Percentiles rank a stretch among this genome's conserved stretches.
phyloP scores from a whole-genome alignment of 2,888 invertebrate species.

The Eupithecia vulgata region DNA sequence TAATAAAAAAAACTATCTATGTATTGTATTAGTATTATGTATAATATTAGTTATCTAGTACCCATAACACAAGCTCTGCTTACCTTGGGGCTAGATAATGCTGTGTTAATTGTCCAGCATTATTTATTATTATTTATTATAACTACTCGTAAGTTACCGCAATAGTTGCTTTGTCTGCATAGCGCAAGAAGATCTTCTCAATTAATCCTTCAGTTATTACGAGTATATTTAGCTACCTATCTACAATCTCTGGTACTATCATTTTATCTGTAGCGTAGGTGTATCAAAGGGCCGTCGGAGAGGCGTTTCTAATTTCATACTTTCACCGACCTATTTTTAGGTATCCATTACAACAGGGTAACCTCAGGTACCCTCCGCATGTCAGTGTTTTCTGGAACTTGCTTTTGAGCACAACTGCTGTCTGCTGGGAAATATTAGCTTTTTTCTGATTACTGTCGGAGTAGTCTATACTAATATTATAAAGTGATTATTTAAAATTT shows the following conservation, averaged over 20 bases:
- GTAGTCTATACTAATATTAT: too few species aligned
- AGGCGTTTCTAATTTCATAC: slow-evolving; percentile 63
- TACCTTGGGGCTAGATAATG: too few species aligned
- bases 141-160: too few species aligned
- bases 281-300: slow-evolving; percentile 52
- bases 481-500: too few species aligned
- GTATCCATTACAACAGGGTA: slow-evolving; percentile 58
- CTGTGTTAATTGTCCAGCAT: too few species aligned
- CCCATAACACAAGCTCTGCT: too few species aligned
- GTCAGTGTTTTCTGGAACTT: slow-evolving; percentile 17
- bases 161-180: too few species aligned
- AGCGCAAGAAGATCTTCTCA: not conserved
- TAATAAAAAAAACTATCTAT: too few species aligned
- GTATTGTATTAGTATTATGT: too few species aligned
- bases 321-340: slow-evolving; percentile 73
- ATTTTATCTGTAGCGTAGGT: slow-evolving; percentile 20
- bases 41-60: too few species aligned
- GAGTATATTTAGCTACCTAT: slow-evolving; percentile 3
- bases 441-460: not conserved
- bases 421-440: not conserved
- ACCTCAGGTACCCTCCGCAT: slow-evolving; percentile 21
- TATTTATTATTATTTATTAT: too few species aligned
- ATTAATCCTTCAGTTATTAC: not conserved
- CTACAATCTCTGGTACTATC: not conserved
- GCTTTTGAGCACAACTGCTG: slow-evolving; percentile 13